These are phyloP conservation scores for Drosophila neocordata DNA, from an alignment of 1,140 invertebrate species.

Conservation along the genomic window DNA sequence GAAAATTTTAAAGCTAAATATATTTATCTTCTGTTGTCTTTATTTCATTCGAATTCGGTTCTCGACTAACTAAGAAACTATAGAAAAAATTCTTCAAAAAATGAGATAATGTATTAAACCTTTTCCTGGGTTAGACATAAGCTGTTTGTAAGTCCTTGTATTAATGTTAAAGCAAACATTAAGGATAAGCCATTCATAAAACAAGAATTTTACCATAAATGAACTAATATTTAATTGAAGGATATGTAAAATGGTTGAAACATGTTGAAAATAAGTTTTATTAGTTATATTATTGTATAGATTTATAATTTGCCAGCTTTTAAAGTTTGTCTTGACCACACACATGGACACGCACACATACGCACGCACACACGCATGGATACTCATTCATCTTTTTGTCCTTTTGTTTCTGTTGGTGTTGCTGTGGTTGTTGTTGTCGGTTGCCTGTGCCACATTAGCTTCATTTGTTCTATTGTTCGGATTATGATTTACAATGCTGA, in stretches of 20 bases:
- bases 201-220: no score
- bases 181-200: no score
- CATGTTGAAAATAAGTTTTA: background rate
- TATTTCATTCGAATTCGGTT: no score
- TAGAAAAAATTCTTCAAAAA: no score
- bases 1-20: no score
- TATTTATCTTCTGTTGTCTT: no score
- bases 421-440: constrained; percentile 31
- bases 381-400: constrained; percentile 17
- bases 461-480: constrained; percentile 82
- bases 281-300: background rate
- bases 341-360: constrained; percentile 17
- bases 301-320: constrained; percentile 46
- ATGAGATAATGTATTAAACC: no score
- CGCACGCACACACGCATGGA: constrained; percentile 6
- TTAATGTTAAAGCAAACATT: no score
- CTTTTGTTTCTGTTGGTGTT: constrained; percentile 34
- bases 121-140: no score
- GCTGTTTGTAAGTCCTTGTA: no score
- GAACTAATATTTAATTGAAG: no score
- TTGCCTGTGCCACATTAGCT: constrained; percentile 72
- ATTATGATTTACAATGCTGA: constrained; percentile 81
- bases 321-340: constrained; percentile 41
- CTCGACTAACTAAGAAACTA: no score
- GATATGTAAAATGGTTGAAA: background rate